A percentile compares a stretch with the other conserved stretches of the same genome.
Evolutionary conservation across 2,888 invertebrate genomes (phyloP).

Genomic region (Drosophila testacea): DNA sequence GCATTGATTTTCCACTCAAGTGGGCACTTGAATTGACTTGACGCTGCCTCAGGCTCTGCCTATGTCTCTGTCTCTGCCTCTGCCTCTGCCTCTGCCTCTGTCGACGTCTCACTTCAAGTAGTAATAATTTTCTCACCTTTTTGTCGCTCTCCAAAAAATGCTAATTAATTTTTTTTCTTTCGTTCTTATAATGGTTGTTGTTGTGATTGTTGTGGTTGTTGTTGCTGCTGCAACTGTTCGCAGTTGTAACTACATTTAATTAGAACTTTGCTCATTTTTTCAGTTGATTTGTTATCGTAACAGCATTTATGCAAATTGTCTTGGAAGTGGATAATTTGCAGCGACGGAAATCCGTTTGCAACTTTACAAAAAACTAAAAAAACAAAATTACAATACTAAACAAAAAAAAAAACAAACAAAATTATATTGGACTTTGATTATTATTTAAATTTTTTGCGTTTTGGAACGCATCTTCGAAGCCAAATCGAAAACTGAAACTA

Average conservation of each 20-base stretch:
- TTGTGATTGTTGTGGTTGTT: too few species aligned
- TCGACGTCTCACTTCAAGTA: conserved; percentile 34
- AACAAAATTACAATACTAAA: conserved; percentile 1
- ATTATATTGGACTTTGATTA: not conserved
- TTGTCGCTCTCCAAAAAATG: conserved; percentile 65
- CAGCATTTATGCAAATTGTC: conserved; percentile 68
- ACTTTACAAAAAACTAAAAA: conserved; percentile 2
- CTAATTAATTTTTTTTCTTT: conserved; percentile 59
- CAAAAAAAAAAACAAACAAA: not conserved
- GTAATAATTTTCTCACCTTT: conserved; percentile 74
- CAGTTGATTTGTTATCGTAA: conserved; percentile 61
- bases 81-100: not conserved
- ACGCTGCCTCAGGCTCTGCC: conserved; percentile 2
- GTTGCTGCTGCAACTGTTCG: conserved; percentile 4
- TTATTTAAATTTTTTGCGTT: conserved; percentile 5
- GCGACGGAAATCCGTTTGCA: conserved; percentile 63
- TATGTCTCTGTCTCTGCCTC: not conserved
- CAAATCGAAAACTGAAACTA: conserved; percentile 20
- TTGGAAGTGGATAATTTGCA: conserved; percentile 57
- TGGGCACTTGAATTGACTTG: conserved; percentile 63
- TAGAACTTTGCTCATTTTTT: conserved; percentile 62
- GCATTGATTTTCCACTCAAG: conserved; percentile 77
- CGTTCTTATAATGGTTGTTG: conserved; percentile 1
- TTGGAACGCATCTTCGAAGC: conserved; percentile 53
- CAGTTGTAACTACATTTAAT: conserved; percentile 63